Evolutionary conservation across 92 coral and sea anemone genomes (phyloP).

Genomic region (Paragorgia papillata): DNA sequence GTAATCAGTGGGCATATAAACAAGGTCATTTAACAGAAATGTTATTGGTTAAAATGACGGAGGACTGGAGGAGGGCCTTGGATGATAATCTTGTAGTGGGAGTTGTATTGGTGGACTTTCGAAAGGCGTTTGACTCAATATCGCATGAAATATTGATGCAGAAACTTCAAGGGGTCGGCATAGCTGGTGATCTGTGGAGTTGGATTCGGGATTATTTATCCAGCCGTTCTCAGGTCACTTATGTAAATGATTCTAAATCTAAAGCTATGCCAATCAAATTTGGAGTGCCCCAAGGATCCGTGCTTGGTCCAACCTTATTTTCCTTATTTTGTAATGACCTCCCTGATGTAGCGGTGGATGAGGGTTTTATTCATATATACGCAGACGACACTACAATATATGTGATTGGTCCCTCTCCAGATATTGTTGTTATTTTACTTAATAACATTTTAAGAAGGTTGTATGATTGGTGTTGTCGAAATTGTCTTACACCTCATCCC

Average conservation of each 20-base stretch:
- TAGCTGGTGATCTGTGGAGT: constrained; percentile 31
- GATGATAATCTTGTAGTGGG: constrained; percentile 30
- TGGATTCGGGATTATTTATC: constrained; percentile 16
- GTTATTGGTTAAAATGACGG: constrained; percentile 16
- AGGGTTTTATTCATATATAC: constrained; percentile 46
- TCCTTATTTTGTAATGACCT: too few species aligned
- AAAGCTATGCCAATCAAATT: not conserved
- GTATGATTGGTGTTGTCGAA: constrained; percentile 17
- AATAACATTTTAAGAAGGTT: constrained; percentile 1
- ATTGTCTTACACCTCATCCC: constrained; percentile 24
- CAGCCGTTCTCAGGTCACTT: not conserved
- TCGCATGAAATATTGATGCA: constrained; percentile 8
- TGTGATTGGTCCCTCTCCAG: constrained; percentile 18
- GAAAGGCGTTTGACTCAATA: constrained; percentile 16
- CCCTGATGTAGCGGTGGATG: constrained; percentile 34
- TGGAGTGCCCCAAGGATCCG: constrained; percentile 19
- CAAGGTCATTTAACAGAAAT: constrained; percentile 17
- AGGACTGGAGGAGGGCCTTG: constrained; percentile 32
- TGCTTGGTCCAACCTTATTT: too few species aligned
- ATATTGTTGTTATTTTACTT: not conserved
- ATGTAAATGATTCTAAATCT: not conserved
- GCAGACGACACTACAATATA: constrained; percentile 46
- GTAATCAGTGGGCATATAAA: constrained; percentile 25
- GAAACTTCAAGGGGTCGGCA: constrained; percentile 24
- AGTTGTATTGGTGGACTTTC: constrained; percentile 20